Percentiles rank a stretch among this genome's conserved stretches.
Evolutionary conservation across 2,797 vertebrate species (phyloP).

Genomic region (Pseudotriccus pelzelni): DNA sequence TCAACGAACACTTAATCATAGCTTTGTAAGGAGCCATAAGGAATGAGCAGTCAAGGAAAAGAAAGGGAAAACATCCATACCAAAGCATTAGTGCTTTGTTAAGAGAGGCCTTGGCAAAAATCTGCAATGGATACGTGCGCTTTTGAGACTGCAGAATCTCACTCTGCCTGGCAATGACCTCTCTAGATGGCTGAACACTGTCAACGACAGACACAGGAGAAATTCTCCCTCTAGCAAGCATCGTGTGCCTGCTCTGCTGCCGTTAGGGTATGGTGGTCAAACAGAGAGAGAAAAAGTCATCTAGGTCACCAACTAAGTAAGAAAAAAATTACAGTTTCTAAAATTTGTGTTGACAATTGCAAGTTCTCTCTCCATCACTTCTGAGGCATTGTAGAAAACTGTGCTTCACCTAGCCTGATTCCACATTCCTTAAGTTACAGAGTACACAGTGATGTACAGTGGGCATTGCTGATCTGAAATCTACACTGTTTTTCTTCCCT

Average conservation of each 20-base stretch:
- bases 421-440: neutral
- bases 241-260: neutral
- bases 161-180: neutral
- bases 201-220: neutral
- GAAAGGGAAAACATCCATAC: neutral
- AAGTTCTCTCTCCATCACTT: neutral
- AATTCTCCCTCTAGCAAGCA: neutral
- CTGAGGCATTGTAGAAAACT: neutral
- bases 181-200: neutral
- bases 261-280: neutral
- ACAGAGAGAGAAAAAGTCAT: neutral
- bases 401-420: neutral
- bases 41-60: neutral
- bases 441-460: neutral
- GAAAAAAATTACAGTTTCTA: neutral
- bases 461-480: neutral
- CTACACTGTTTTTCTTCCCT: neutral
- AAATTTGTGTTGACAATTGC: neutral
- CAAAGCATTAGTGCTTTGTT: neutral
- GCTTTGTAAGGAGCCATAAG: neutral
- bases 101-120: neutral
- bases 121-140: neutral
- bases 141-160: neutral
- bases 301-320: neutral
- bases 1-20: neutral